Evolutionary conservation across 2,113 vertebrate genomes (phyloP), one percentile per base, ranked within the genome.

Genomic region (Donacobius atricapilla): DNA sequence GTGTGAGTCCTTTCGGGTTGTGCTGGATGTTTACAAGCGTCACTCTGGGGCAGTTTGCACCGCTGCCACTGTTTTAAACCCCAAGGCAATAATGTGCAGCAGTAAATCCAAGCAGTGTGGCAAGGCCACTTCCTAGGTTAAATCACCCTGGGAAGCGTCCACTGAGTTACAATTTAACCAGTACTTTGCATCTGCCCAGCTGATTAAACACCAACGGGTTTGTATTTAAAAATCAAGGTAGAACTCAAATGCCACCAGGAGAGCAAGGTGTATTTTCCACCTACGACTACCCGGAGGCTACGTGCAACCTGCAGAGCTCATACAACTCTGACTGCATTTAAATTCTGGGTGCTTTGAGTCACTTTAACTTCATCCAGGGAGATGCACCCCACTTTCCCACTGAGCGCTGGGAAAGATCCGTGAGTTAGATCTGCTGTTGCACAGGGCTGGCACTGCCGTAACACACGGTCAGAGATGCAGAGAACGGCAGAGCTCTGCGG

Each of bases 231-330:
- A 35, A 60, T 11, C 35, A 47, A 11, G 13, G 60, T 6, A 77
- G 33, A 66, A 64, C 21, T 60, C 39, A 35, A 77, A 54, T 16
- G 54, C 58, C 94, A 86, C 53, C 85, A 92, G 7, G 17, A 90
- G 25, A 95, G 40, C 66, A 66, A 3, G 21, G 68, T 27, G 11
- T 11, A 42, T 27, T 76, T 89, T 40, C 15, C 78, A 87, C 80
- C 95, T 91, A 69, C 88, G 90, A 89, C 58, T 57, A 65, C 72
- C 56, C 88, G 95, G 64, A 92, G 60, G 79, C 63, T 73, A 77
- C 2, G 6, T 27, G 80, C 64, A 88, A 83, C 66, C 86, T 40
- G 61, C 17, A n/a, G 64, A 75, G 76, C 14, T 73, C 40, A 58
- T 2, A 40, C 23, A 92, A 72, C 69, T 86, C 8, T 53, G 69